phyloP scores from a whole-genome alignment of 64 coral and sea anemone species.

The Anthopleura sola region DNA sequence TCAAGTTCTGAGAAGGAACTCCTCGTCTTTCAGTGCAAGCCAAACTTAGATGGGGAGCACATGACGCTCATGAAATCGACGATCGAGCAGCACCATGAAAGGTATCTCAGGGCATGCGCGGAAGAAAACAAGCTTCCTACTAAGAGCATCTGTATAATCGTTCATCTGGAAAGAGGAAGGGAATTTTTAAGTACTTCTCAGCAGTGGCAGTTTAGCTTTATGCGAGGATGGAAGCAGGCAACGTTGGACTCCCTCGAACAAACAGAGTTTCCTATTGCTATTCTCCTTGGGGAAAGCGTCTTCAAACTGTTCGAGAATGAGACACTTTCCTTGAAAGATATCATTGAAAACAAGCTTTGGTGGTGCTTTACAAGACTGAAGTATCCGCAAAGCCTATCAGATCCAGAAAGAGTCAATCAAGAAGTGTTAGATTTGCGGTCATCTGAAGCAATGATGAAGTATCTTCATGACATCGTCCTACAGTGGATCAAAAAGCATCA shows the following conservation, averaged over 20 bases:
- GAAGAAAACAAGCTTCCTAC: not conserved
- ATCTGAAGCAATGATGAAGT: constrained; percentile 35
- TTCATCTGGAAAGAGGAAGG: constrained; percentile 54
- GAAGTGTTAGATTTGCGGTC: constrained; percentile 30
- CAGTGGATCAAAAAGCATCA: constrained; percentile 39
- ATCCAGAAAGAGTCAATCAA: constrained; percentile 14
- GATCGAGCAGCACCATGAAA: constrained; percentile 71
- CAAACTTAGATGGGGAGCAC: constrained; percentile 77
- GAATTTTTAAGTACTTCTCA: not conserved
- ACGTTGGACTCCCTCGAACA: constrained; percentile 51
- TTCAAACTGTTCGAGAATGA: not conserved
- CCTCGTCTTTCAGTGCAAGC: constrained; percentile 79
- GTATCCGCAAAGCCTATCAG: constrained; percentile 29
- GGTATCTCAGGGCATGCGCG: constrained; percentile 16
- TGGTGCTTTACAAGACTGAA: constrained; percentile 85
- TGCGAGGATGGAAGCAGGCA: constrained; percentile 68
- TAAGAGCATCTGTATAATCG: constrained; percentile 85
- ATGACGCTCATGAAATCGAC: constrained; percentile 79
- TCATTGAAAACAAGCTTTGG: constrained; percentile 13
- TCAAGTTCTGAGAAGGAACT: constrained; percentile 28
- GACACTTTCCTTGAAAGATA: constrained; percentile 17
- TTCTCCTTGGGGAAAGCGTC: constrained; percentile 14
- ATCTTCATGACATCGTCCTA: constrained; percentile 31
- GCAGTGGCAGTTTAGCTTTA: constrained; percentile 73
- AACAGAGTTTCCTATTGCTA: constrained; percentile 28